phyloP scores from a whole-genome alignment of 53 echinoderm and acorn worm species.

The Mesocentrotus franciscanus region DNA sequence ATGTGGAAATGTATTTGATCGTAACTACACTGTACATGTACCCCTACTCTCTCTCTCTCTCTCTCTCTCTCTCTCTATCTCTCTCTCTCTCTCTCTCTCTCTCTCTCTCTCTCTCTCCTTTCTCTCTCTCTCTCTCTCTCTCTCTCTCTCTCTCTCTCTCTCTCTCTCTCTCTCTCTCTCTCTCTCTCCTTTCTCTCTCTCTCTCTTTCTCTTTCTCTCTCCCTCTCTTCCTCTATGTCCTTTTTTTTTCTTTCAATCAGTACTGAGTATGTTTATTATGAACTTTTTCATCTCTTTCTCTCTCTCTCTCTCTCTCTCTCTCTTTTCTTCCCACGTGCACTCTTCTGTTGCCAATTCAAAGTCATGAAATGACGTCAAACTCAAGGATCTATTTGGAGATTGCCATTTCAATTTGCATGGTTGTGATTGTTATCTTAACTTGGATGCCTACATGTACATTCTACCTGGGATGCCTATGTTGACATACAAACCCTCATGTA shows the following conservation, averaged over 20 bases:
- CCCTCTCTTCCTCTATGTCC: background rate
- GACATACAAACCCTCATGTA: background rate
- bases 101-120: no score
- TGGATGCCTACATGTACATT: background rate
- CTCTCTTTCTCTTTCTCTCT: background rate
- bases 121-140: no score
- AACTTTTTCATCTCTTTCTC: background rate
- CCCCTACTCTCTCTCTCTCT: background rate
- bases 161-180: background rate
- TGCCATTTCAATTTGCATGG: conserved; percentile 10
- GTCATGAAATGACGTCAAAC: background rate
- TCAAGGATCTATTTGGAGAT: background rate
- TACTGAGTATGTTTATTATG: background rate
- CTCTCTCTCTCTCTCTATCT: no score
- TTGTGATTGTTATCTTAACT: conserved; percentile 17
- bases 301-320: background rate
- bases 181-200: background rate
- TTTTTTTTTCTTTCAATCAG: background rate
- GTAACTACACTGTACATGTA: background rate
- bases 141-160: background rate
- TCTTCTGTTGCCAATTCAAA: conserved; percentile 6
- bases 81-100: no score
- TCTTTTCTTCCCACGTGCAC: background rate
- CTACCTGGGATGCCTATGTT: background rate
- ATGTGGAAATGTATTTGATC: no score